Percentiles rank a stretch among this genome's conserved stretches.
These are phyloP conservation scores for Solea solea DNA, from an alignment of 2,113 vertebrate genomes.

Conservation along the genomic window DNA sequence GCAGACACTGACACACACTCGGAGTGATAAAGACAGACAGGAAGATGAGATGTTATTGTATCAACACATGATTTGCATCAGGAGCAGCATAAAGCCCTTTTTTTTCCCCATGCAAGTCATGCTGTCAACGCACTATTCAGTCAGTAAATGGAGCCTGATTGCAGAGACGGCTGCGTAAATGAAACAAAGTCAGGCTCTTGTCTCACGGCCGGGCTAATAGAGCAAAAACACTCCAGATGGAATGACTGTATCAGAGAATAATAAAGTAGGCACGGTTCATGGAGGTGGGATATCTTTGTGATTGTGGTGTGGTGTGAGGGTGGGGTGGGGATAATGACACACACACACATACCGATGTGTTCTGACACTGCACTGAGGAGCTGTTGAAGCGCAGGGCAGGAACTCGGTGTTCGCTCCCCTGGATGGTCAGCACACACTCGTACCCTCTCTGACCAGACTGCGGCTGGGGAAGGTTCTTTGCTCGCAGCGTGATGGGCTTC, in stretches of 20 bases:
- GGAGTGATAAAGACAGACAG: conserved; percentile 70
- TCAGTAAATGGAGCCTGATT: conserved; percentile 55
- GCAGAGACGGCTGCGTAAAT: conserved; percentile 15
- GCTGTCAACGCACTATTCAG: conserved; percentile 59
- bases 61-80: conserved; percentile 71
- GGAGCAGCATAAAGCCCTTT: conserved; percentile 62
- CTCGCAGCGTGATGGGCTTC: conserved; percentile 95
- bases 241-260: background rate
- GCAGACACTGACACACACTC: conserved; percentile 43
- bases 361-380: conserved; percentile 98
- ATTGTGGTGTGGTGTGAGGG: background rate
- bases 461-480: conserved; percentile 96
- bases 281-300: conserved; percentile 28
- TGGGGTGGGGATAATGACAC: background rate
- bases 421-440: conserved; percentile 93
- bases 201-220: conserved; percentile 25
- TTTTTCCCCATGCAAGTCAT: conserved; percentile 39
- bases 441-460: conserved; percentile 97
- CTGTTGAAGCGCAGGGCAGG: conserved; percentile 97
- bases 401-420: conserved; percentile 91
- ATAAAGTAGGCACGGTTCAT: conserved; percentile 26
- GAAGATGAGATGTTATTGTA: conserved; percentile 74
- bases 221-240: conserved; percentile 22
- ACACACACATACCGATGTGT: conserved; percentile 88
- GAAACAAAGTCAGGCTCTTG: conserved; percentile 55